Percentiles rank a stretch among this genome's conserved stretches.
Conservation (phyloP, 1,140 invertebrate species). For the Scaptomyza pallida region DNA sequence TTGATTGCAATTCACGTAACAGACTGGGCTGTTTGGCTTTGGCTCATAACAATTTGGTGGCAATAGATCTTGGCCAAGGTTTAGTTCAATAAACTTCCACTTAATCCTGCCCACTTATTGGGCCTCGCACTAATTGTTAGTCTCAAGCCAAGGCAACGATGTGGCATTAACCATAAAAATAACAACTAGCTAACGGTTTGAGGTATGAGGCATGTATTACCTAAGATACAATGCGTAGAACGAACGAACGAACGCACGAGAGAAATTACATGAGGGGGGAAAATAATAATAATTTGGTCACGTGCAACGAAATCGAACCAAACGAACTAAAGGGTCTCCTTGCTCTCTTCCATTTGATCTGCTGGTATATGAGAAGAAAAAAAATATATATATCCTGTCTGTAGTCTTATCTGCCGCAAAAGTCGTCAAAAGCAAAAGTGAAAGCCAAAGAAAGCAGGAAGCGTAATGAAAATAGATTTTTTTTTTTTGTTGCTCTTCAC, state of each 20-base stretch:
- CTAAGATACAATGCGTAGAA: constrained; percentile 15
- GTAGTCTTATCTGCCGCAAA: constrained; percentile 69
- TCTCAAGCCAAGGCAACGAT: constrained; percentile 38
- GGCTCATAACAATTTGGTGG: constrained; percentile 34
- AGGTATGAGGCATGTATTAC: background rate
- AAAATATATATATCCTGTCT: background rate
- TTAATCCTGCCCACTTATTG: background rate
- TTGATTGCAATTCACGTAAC: constrained; percentile 37
- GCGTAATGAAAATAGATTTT: constrained; percentile 52
- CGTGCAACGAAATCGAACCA: constrained; percentile 60
- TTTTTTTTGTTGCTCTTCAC: constrained; percentile 1
- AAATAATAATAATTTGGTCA: constrained; percentile 65
- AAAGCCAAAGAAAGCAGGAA: constrained; percentile 5
- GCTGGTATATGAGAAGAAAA: background rate
- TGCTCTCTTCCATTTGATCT: constrained; percentile 54
- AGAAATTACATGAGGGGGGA: constrained; percentile 32
- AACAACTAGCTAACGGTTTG: constrained; percentile 18
- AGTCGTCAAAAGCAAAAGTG: constrained; percentile 4
- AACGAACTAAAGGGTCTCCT: background rate
- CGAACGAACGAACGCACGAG: constrained; percentile 35
- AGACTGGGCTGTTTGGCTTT: constrained; percentile 3
- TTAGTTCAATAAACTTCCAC: background rate
- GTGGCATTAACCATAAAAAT: constrained; percentile 42
- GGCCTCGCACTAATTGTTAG: constrained; percentile 55
- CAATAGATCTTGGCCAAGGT: constrained; percentile 45